phyloP scores from a whole-genome alignment of 2,888 invertebrate genomes.

The Scrobipalpa atriplicella region DNA sequence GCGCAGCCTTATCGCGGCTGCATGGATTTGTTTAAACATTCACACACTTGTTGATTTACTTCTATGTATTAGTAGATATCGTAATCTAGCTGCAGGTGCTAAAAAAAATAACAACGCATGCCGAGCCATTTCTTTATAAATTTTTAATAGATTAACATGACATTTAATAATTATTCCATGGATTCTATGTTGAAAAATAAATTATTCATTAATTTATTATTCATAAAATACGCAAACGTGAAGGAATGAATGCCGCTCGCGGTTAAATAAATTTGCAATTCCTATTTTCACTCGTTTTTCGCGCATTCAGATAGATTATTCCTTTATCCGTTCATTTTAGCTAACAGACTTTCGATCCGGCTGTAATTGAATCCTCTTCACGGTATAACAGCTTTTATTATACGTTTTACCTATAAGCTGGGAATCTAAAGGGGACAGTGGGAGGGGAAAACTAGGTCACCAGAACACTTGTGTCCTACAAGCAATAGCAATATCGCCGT shows the following conservation, averaged over 20 bases:
- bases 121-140: too few relatives aligned
- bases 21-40: too few relatives aligned
- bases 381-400: not conserved
- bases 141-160: too few relatives aligned
- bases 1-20: too few relatives aligned
- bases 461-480: conserved; percentile 43
- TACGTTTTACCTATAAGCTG: conserved; percentile 14
- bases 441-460: conserved; percentile 64
- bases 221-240: not conserved
- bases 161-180: too few relatives aligned
- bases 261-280: not conserved
- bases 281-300: not conserved
- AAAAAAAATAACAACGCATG: too few relatives aligned
- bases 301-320: not conserved
- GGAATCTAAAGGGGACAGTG: conserved; percentile 30
- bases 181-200: too few relatives aligned
- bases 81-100: too few relatives aligned
- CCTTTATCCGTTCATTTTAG: not conserved
- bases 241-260: not conserved
- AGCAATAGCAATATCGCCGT: not conserved
- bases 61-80: too few relatives aligned
- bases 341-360: not conserved
- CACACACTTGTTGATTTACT: too few relatives aligned
- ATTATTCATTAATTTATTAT: not conserved
- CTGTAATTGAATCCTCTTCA: not conserved